phyloP scores from a whole-genome alignment of 1,140 invertebrate species.

The Uloborus diversus region DNA sequence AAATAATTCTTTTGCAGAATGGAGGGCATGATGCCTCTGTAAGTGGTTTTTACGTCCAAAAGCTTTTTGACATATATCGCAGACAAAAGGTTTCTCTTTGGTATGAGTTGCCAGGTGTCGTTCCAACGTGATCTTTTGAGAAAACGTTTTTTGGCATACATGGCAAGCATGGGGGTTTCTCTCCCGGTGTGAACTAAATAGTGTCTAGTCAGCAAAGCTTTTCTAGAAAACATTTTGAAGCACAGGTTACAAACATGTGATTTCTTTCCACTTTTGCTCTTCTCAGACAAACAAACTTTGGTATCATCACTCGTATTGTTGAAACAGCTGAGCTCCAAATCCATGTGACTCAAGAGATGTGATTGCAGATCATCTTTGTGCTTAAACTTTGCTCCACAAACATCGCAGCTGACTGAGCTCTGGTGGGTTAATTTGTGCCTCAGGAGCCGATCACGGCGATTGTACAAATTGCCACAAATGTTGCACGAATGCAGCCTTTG shows the following conservation, averaged over 20 bases:
- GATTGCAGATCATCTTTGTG: conserved; percentile 1
- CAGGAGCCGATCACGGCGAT: conserved; percentile 5
- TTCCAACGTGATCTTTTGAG: conserved; percentile 84
- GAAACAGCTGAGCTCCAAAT: background rate
- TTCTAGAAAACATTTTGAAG: conserved; percentile 7
- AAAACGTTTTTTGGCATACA: conserved; percentile 71
- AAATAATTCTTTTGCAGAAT: background rate
- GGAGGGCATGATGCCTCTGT: conserved; percentile 10
- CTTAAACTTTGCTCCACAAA: conserved; percentile 16
- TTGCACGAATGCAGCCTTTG: conserved; percentile 34
- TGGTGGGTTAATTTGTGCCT: conserved; percentile 17
- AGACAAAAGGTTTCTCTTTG: conserved; percentile 90
- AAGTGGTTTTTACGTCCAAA: conserved; percentile 69
- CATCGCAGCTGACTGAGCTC: background rate
- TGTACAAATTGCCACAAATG: background rate
- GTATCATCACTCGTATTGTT: background rate
- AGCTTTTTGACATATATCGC: conserved; percentile 85
- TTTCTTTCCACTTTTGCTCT: background rate
- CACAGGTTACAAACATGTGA: conserved; percentile 15
- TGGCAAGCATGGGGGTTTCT: conserved; percentile 70
- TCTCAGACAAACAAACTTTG: background rate
- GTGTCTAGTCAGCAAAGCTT: conserved; percentile 67
- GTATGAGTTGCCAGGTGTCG: conserved; percentile 96
- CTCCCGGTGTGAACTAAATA: conserved; percentile 85
- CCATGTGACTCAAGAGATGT: conserved; percentile 27